phyloP scores from a whole-genome alignment of 2,113 vertebrate genomes.

The Empidonax traillii region DNA sequence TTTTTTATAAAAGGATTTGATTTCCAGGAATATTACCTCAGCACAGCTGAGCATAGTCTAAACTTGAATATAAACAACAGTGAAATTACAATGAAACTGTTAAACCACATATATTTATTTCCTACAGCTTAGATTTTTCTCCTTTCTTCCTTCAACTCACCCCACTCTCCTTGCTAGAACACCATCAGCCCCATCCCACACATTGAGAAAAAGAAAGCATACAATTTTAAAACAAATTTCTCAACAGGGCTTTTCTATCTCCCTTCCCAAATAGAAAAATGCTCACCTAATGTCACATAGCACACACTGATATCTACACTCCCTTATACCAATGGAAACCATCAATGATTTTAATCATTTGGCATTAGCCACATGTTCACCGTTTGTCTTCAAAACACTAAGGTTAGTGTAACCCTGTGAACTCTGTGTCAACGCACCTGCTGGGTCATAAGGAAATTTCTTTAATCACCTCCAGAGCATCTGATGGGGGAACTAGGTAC shows the following conservation, averaged over 20 bases:
- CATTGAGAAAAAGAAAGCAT: neutral
- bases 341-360: neutral
- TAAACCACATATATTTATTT: neutral
- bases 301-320: neutral
- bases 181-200: neutral
- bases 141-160: neutral
- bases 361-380: neutral
- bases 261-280: neutral
- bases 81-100: neutral
- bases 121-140: neutral
- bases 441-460: neutral
- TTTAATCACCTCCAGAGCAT: neutral
- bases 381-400: neutral
- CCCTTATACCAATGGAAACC: neutral
- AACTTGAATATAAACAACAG: neutral
- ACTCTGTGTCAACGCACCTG: neutral
- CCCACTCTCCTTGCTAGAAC: neutral
- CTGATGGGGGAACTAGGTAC: neutral
- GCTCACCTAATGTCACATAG: neutral
- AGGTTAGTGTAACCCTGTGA: neutral
- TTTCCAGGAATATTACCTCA: neutral
- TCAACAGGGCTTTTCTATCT: neutral
- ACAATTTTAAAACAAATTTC: neutral
- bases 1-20: neutral
- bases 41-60: neutral